These are phyloP conservation scores for Papilio elwesi DNA, from an alignment of 2,888 invertebrate genomes.

Conservation along the genomic window DNA sequence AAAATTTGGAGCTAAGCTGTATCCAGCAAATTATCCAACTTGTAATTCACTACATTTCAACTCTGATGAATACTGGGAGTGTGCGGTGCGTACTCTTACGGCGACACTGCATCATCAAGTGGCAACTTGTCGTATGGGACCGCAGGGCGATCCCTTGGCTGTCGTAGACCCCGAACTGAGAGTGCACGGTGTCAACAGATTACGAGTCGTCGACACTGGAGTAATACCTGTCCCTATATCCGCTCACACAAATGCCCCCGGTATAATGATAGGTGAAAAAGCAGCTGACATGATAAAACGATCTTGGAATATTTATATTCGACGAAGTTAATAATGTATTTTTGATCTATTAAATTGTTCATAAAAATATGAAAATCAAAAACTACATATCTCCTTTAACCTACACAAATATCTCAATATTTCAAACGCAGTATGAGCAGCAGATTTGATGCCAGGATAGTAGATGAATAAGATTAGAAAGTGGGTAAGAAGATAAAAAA, in stretches of 20 bases:
- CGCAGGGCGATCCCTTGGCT: conserved; percentile 83
- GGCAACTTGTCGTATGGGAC: conserved; percentile 90
- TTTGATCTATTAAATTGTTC: too few relatives aligned
- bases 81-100: conserved; percentile 85
- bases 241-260: conserved; percentile 88
- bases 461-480: too few relatives aligned
- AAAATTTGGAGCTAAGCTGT: conserved; percentile 79
- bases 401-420: too few relatives aligned
- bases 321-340: not conserved
- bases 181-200: conserved; percentile 84
- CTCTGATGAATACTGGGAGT: conserved; percentile 89
- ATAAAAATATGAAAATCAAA: too few relatives aligned
- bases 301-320: conserved; percentile 62
- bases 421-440: too few relatives aligned
- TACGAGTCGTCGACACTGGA: conserved; percentile 88
- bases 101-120: conserved; percentile 87
- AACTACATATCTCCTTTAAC: too few relatives aligned
- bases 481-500: too few relatives aligned
- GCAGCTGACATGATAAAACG: conserved; percentile 86
- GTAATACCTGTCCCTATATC: conserved; percentile 86
- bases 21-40: conserved; percentile 79
- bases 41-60: conserved; percentile 79
- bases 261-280: conserved; percentile 89
- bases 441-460: too few relatives aligned
- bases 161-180: conserved; percentile 86